Percentiles rank a stretch among this genome's conserved stretches.
phyloP scores from a whole-genome alignment of 2,888 invertebrate species.

The Stratiomys singularior region DNA sequence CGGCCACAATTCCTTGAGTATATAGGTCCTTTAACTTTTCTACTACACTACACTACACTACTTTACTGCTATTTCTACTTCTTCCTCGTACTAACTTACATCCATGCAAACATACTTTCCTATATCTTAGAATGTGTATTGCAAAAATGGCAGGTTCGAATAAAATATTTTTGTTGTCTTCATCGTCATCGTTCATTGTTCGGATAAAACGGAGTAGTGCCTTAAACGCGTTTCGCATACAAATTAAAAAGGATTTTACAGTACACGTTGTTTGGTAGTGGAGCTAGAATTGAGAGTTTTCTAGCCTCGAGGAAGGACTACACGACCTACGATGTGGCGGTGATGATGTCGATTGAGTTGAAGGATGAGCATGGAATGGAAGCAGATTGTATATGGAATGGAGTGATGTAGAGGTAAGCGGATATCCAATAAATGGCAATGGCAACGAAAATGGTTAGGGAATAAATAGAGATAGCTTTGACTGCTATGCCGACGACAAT shows the following conservation, averaged over 20 bases:
- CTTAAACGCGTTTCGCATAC: slow-evolving; percentile 35
- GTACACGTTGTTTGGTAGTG: not conserved
- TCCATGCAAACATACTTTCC: not conserved
- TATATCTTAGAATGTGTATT: not conserved
- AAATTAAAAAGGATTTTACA: slow-evolving; percentile 20
- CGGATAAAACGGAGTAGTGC: slow-evolving; percentile 22
- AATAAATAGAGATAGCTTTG: not conserved
- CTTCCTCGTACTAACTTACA: not conserved
- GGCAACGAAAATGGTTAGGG: not conserved
- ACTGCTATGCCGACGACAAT: not conserved
- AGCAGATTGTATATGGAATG: too few species aligned
- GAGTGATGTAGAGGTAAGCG: too few species aligned
- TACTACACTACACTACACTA: not conserved
- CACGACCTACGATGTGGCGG: not conserved
- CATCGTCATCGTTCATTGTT: slow-evolving; percentile 37
- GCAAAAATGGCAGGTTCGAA: slow-evolving; percentile 6
- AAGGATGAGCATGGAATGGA: too few species aligned
- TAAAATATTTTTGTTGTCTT: slow-evolving; percentile 33
- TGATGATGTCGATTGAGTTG: not conserved
- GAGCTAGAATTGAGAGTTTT: not conserved
- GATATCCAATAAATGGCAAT: not conserved
- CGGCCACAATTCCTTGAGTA: not conserved
- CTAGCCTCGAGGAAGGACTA: not conserved
- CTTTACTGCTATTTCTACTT: too few species aligned
- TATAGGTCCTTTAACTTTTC: not conserved